Percentiles rank a stretch among this genome's conserved stretches.
Evolutionary conservation across 1,140 invertebrate genomes (phyloP).

Genomic region (Ips typographus): DNA sequence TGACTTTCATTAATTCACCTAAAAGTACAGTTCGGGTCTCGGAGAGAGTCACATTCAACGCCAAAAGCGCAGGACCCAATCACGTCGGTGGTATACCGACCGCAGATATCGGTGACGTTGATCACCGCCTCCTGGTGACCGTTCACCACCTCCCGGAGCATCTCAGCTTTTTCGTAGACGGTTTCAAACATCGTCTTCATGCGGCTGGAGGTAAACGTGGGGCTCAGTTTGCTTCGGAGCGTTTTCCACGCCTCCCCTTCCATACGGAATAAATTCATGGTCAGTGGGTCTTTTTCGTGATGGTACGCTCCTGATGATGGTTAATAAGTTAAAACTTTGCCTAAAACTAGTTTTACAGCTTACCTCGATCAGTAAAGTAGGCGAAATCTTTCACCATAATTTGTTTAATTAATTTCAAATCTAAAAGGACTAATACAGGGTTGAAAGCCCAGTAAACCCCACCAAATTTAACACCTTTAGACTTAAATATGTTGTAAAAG

Average conservation of each 20-base stretch:
- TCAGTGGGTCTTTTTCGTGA: conserved; percentile 52
- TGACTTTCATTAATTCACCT: conserved; percentile 16
- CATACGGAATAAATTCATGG: conserved; percentile 53
- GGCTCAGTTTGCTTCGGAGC: conserved; percentile 52
- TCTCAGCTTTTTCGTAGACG: conserved; percentile 38
- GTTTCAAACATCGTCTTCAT: conserved; percentile 52
- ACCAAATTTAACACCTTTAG: conserved; percentile 13
- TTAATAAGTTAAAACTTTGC: too few relatives aligned
- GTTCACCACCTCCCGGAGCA: conserved; percentile 36
- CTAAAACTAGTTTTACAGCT: not conserved
- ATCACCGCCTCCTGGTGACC: not conserved
- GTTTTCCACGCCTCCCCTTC: conserved; percentile 54
- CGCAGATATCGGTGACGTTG: conserved; percentile 31
- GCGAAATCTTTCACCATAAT: conserved; percentile 21
- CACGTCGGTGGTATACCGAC: conserved; percentile 63
- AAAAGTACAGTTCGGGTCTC: conserved; percentile 54
- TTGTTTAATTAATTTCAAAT: conserved; percentile 14
- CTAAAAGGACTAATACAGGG: conserved; percentile 10
- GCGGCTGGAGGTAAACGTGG: conserved; percentile 56
- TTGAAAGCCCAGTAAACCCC: conserved; percentile 11
- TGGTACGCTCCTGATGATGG: conserved; percentile 43
- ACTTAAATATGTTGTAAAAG: conserved; percentile 37
- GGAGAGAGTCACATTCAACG: conserved; percentile 60
- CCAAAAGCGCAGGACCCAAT: conserved; percentile 66
- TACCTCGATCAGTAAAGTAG: conserved; percentile 21